These are phyloP conservation scores for Ditula angustiorana DNA, from an alignment of 2,888 invertebrate genomes.

Conservation along the genomic window DNA sequence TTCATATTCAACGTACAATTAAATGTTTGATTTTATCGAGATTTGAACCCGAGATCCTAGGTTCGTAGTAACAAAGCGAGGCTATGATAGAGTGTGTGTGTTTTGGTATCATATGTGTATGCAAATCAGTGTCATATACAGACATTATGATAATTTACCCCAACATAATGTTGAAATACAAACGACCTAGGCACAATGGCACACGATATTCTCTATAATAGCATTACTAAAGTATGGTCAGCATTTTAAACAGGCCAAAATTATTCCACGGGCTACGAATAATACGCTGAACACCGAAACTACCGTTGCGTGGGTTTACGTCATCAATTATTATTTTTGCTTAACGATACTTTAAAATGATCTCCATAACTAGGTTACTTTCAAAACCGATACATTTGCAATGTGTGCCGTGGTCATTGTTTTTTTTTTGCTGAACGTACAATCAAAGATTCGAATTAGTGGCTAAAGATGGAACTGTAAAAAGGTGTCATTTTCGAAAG, in stretches of 20 bases:
- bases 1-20: no score
- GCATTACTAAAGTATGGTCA: slow-evolving; percentile 5
- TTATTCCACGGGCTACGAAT: slow-evolving; percentile 3
- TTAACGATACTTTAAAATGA: neutral
- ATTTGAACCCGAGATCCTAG: no score
- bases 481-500: no score
- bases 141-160: neutral
- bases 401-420: no score
- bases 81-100: no score
- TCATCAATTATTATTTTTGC: slow-evolving; percentile 1
- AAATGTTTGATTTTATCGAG: no score
- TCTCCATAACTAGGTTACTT: neutral
- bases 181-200: neutral
- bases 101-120: no score
- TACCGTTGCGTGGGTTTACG: slow-evolving; percentile 1
- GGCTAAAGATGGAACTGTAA: no score
- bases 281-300: neutral
- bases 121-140: neutral
- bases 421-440: no score
- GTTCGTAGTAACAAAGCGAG: no score
- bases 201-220: neutral
- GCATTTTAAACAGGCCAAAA: slow-evolving; percentile 19
- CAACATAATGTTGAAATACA: neutral
- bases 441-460: no score
- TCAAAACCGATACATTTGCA: neutral